Percentiles rank a stretch among this genome's conserved stretches.
Conservation (phyloP, 2,888 invertebrate genomes). For the Erebia epiphron region DNA sequence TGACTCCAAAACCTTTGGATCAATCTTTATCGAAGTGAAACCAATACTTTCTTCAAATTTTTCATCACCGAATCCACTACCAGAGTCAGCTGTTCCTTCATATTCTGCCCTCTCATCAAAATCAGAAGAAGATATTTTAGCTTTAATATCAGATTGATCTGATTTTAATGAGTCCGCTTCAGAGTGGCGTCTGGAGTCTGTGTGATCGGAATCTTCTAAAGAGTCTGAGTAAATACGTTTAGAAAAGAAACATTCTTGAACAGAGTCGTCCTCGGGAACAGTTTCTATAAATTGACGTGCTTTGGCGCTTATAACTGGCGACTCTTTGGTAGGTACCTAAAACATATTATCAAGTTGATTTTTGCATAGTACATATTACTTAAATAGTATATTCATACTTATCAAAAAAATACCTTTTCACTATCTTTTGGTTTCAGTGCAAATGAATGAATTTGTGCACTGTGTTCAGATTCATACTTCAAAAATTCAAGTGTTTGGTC, state of each 20-base stretch:
- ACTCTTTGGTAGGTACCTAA: slow-evolving; percentile 69
- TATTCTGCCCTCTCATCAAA: slow-evolving; percentile 79
- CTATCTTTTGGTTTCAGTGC: slow-evolving; percentile 47
- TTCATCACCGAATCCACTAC: slow-evolving; percentile 79
- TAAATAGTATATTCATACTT: background rate
- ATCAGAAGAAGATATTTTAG: slow-evolving; percentile 76
- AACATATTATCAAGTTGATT: slow-evolving; percentile 12
- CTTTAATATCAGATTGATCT: slow-evolving; percentile 76
- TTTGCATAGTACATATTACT: background rate
- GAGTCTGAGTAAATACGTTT: slow-evolving; percentile 81
- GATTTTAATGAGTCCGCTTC: slow-evolving; percentile 80
- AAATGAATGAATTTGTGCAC: slow-evolving; percentile 57
- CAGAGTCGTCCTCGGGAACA: slow-evolving; percentile 81
- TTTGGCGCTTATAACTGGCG: slow-evolving; percentile 78
- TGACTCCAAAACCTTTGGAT: slow-evolving; percentile 57
- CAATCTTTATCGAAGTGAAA: slow-evolving; percentile 70
- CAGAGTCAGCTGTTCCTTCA: slow-evolving; percentile 75
- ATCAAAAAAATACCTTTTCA: slow-evolving; percentile 58
- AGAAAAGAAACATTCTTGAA: slow-evolving; percentile 81
- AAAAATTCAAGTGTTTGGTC: slow-evolving; percentile 67
- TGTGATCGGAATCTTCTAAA: slow-evolving; percentile 78
- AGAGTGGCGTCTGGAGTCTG: slow-evolving; percentile 77
- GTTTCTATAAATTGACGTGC: slow-evolving; percentile 81
- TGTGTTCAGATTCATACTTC: slow-evolving; percentile 68
- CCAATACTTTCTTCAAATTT: slow-evolving; percentile 78